These are phyloP conservation scores for Nemotelus pantherinus DNA, from an alignment of 2,888 invertebrate species.

Conservation along the genomic window DNA sequence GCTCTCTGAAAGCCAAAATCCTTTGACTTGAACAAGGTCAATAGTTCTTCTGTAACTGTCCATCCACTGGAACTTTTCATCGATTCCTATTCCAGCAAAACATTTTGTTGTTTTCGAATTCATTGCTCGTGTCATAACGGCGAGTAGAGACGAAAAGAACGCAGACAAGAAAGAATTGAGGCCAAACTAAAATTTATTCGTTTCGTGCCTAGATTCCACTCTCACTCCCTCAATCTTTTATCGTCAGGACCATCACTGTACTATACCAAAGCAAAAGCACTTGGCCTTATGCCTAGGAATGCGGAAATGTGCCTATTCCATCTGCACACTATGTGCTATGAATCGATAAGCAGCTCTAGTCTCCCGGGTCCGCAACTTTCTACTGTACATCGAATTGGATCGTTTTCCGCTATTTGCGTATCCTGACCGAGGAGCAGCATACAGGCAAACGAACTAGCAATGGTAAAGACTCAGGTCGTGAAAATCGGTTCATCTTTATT, in stretches of 20 bases:
- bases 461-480: not conserved
- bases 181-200: no score
- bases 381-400: conserved; percentile 21
- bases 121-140: conserved; percentile 23
- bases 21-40: conserved; percentile 7
- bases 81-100: conserved; percentile 11
- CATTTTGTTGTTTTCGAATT: conserved; percentile 14
- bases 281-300: not conserved
- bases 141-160: not conserved
- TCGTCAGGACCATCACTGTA: no score
- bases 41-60: not conserved
- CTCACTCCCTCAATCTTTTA: no score
- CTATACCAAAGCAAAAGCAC: not conserved
- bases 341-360: conserved; percentile 32
- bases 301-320: conserved; percentile 24
- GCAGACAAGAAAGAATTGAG: conserved; percentile 3
- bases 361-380: not conserved
- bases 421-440: conserved; percentile 7
- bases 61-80: conserved; percentile 10
- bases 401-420: conserved; percentile 41
- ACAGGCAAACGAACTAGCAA: conserved; percentile 4
- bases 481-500: conserved; percentile 26
- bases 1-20: not conserved
- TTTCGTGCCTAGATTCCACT: no score
- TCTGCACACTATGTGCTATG: conserved; percentile 26